Evolutionary conservation across 2,888 invertebrate species (phyloP).

Genomic region (Caenorhabditis imperialis): DNA sequence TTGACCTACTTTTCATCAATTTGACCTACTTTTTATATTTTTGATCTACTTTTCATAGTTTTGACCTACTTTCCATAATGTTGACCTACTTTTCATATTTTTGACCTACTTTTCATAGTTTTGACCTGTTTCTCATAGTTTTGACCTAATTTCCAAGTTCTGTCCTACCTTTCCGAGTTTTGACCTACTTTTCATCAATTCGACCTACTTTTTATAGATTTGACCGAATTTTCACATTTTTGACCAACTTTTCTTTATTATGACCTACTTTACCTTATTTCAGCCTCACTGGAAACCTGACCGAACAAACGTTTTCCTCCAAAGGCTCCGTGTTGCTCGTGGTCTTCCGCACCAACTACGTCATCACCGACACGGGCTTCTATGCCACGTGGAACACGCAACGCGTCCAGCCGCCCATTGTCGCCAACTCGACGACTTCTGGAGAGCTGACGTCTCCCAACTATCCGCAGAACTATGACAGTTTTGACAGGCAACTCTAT

Average conservation of each 20-base stretch:
- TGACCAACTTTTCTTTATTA: no score
- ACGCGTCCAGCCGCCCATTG: conserved; percentile 18
- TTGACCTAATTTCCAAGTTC: no score
- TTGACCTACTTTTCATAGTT: no score
- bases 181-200: no score
- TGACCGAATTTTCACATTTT: no score
- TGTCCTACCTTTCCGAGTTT: no score
- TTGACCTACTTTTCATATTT: no score
- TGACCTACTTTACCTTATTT: no score
- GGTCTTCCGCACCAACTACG: conserved; percentile 24
- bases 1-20: background rate
- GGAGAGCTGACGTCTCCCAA: conserved; percentile 90
- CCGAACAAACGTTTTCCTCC: conserved; percentile 7
- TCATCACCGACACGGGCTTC: conserved; percentile 84
- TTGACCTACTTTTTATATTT: no score
- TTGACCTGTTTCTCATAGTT: background rate
- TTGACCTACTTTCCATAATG: background rate
- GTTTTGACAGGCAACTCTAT: conserved; percentile 28
- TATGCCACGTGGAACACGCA: conserved; percentile 83
- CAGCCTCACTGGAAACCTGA: conserved; percentile 30
- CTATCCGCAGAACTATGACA: conserved; percentile 87
- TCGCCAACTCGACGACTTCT: conserved; percentile 80
- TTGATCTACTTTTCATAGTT: no score
- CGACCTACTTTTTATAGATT: background rate
- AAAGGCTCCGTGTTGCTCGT: conserved; percentile 22